phyloP scores from a whole-genome alignment of 2,888 invertebrate species.

The Encarsia formosa region DNA sequence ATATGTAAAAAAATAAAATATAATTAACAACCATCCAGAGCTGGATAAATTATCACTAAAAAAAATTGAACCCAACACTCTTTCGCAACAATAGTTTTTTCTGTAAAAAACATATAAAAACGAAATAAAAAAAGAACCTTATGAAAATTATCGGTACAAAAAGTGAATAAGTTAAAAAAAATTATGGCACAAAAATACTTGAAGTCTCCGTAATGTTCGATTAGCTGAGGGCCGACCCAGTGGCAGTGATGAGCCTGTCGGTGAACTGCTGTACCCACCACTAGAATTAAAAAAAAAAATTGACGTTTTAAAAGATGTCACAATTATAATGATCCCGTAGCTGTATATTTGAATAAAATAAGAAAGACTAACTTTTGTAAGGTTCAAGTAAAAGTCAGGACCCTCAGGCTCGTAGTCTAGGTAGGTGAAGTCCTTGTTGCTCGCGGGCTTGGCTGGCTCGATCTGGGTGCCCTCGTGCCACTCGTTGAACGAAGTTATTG shows the following conservation, averaged over 20 bases:
- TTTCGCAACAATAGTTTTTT: neutral
- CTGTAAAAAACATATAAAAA: neutral
- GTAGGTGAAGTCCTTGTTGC: constrained; percentile 50
- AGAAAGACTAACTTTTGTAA: too few species aligned
- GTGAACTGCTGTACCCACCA: constrained; percentile 58
- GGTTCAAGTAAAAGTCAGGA: constrained; percentile 60
- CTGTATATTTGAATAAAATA: too few species aligned
- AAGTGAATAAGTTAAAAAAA: neutral
- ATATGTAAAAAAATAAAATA: neutral
- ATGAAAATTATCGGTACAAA: neutral
- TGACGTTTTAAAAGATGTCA: too few species aligned
- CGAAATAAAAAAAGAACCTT: neutral
- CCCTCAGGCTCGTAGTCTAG: constrained; percentile 61
- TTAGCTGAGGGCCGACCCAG: constrained; percentile 16
- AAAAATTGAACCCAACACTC: neutral
- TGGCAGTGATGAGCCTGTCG: constrained; percentile 25
- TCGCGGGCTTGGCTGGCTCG: constrained; percentile 59
- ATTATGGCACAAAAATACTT: neutral
- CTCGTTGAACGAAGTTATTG: constrained; percentile 70
- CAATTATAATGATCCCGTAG: too few species aligned
- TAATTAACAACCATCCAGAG: neutral
- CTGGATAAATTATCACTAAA: neutral
- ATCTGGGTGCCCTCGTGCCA: constrained; percentile 76
- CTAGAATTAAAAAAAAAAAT: too few species aligned
- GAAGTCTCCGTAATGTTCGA: neutral